phyloP scores from a whole-genome alignment of 2,113 vertebrate genomes.

The Myxocyprinus asiaticus region DNA sequence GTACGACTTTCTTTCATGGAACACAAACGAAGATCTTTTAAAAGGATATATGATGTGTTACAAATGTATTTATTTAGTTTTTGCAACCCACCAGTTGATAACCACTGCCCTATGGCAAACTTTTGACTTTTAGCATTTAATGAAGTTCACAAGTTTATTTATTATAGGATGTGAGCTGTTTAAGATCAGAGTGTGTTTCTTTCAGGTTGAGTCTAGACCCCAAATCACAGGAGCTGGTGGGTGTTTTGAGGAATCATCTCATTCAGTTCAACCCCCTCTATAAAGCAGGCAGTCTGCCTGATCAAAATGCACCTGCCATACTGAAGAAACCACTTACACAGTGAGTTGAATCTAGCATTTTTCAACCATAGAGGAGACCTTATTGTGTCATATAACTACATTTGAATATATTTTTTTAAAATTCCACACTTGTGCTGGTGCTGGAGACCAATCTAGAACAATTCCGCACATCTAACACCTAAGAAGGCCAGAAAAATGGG shows the following conservation, averaged over 20 bases:
- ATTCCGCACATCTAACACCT: no score
- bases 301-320: constrained; percentile 75
- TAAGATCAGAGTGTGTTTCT: background rate
- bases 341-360: constrained; percentile 81
- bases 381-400: background rate
- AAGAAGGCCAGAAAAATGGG: no score
- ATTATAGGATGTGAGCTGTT: background rate
- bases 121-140: background rate
- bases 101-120: background rate
- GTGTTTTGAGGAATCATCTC: constrained; percentile 85
- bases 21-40: no score
- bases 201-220: constrained; percentile 91
- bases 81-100: background rate
- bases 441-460: no score
- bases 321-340: constrained; percentile 75
- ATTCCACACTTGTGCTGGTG: no score
- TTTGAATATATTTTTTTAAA: background rate
- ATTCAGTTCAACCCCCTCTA: constrained; percentile 92
- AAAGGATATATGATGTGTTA: no score
- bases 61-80: no score
- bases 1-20: no score
- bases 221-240: constrained; percentile 87
- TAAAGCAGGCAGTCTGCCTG: constrained; percentile 83
- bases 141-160: background rate
- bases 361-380: no score